Base-by-base conservation (phyloP, 2,113 vertebrate species). In the Baryphthengus martii region DNA sequence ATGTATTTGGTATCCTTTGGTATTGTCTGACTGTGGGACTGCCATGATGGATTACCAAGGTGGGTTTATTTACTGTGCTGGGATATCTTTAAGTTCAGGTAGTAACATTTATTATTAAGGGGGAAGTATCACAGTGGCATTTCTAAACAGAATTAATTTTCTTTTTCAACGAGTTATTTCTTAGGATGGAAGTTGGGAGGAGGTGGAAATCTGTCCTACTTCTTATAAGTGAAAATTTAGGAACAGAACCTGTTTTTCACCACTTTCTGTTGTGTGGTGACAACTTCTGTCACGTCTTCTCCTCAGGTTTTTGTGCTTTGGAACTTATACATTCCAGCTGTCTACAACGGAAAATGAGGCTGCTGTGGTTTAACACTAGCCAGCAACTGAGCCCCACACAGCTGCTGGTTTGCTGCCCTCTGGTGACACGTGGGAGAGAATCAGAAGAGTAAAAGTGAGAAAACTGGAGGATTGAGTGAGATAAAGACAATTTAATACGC, bases 281-380 rank as follows among this genome's bases (percentile, higher is more conserved):
- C 31, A 71, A 29, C 53, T 68, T 53, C 47, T 90, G 29, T 55
- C 6, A 1, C 2, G 2, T 52, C 71, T 65, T 45, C 25, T 24
- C 20, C 39, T 86, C 1, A 1, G 53, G 20, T 21, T 62, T 52
- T 89, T 52, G 2, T 40, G 14, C 18, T 90, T 79, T 40, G 33
- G 6, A 74, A 40, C n/a, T 47, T 68, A 47, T 35, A 68, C 21
- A 8, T 65, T 94, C 40, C 50, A 73, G 16, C 31, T 44, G 49
- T 76, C 72, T 65, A 10, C 24, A 65, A 20, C 2, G 3, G 67
- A 88, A 11, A 79, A 42, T 2, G 8, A 74, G 37, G 33, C 4
- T 29, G 4, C 39, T 0, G 50, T 52, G 0, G 56, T 70, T 33
- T 33, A 55, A 31, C 53, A 17, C 29, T 28, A 55, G 53, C 29